phyloP scores from a whole-genome alignment of 2,113 vertebrate species.

The Ammospiza nelsoni region DNA sequence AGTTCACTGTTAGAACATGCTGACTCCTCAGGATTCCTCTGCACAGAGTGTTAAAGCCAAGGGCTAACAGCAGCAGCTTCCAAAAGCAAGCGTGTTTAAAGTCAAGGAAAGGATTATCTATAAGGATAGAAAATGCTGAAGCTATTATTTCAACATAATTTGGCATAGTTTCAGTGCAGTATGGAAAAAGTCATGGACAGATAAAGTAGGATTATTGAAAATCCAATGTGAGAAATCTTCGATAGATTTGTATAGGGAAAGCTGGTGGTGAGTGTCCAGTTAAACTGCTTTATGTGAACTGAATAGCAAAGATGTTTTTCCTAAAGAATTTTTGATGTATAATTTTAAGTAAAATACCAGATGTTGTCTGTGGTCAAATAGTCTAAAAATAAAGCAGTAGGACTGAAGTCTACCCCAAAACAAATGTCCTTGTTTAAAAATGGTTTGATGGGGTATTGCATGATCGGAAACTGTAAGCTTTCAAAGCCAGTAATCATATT shows the following conservation, averaged over 20 bases:
- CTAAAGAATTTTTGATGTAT: background rate
- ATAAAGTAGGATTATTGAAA: background rate
- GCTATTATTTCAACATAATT: background rate
- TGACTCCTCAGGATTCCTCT: slow-evolving; percentile 24
- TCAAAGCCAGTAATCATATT: background rate
- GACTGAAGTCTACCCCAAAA: background rate
- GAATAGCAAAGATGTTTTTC: background rate
- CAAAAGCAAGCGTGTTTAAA: background rate
- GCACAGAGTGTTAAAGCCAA: slow-evolving; percentile 49
- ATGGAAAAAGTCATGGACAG: background rate
- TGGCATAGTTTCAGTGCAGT: background rate
- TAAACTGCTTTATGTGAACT: background rate
- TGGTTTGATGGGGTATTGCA: background rate
- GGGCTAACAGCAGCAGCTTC: slow-evolving; percentile 39
- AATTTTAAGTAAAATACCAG: background rate
- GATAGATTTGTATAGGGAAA: background rate
- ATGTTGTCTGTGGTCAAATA: background rate
- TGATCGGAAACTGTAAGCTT: background rate
- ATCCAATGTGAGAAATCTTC: background rate
- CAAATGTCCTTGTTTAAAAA: background rate
- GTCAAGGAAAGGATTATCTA: background rate
- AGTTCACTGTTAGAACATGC: slow-evolving; percentile 42
- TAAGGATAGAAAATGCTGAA: slow-evolving; percentile 8
- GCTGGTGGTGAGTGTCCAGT: background rate
- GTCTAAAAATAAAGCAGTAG: background rate